These are phyloP conservation scores for Drosophila willistoni DNA, from an alignment of 1,140 invertebrate genomes.

Conservation along the genomic window DNA sequence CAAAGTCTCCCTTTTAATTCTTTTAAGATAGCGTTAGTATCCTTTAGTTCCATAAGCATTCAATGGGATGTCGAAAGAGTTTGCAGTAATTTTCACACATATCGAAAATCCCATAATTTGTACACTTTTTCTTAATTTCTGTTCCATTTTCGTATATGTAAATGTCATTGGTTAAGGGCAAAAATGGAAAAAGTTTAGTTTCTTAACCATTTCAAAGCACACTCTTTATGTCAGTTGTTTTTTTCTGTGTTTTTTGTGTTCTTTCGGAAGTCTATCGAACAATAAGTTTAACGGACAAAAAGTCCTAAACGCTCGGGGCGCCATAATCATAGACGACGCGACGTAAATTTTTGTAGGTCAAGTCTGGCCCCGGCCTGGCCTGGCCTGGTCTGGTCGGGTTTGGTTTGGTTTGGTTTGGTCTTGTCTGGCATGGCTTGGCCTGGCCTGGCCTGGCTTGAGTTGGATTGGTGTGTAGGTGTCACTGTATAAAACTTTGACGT, in stretches of 20 bases:
- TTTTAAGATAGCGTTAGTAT: too few species aligned
- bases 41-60: too few species aligned
- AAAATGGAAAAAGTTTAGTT: too few species aligned
- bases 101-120: too few species aligned
- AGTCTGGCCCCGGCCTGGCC: constrained; percentile 55
- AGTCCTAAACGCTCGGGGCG: constrained; percentile 60
- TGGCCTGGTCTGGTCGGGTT: constrained; percentile 65
- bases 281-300: constrained; percentile 30
- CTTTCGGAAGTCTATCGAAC: constrained; percentile 31
- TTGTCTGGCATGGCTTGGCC: not conserved
- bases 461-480: constrained; percentile 63
- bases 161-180: too few species aligned
- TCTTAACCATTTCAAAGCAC: too few species aligned
- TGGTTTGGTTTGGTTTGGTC: constrained; percentile 28
- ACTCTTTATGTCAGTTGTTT: too few species aligned
- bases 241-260: not conserved
- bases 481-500: constrained; percentile 71
- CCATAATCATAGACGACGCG: constrained; percentile 64
- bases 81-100: too few species aligned
- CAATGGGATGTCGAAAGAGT: too few species aligned
- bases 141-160: too few species aligned
- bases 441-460: not conserved
- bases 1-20: too few species aligned
- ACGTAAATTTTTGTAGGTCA: constrained; percentile 67
- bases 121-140: too few species aligned